Percentiles rank a stretch among this genome's conserved stretches.
These are phyloP conservation scores for Sternarchorhynchus goeldii DNA, from an alignment of 2,797 vertebrate species.

Conservation along the genomic window DNA sequence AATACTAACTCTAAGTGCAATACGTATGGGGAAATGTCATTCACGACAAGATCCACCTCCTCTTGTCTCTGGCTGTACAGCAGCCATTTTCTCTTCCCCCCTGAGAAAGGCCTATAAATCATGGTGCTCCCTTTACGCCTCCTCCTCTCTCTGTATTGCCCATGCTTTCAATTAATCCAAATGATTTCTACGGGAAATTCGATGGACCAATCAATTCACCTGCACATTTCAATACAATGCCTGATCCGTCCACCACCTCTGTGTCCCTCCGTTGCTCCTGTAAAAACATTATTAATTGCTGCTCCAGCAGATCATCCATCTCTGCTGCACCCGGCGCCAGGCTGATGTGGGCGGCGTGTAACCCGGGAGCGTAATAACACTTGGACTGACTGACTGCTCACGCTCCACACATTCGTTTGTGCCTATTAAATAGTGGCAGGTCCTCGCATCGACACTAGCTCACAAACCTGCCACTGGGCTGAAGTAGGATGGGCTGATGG, in stretches of 20 bases:
- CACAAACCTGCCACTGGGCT: conserved; percentile 44
- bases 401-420: conserved; percentile 52
- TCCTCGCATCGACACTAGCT: conserved; percentile 48
- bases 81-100: conserved; percentile 58
- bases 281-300: conserved; percentile 71
- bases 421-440: conserved; percentile 57
- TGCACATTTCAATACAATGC: conserved; percentile 62
- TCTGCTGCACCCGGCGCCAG: conserved; percentile 44
- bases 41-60: conserved; percentile 41
- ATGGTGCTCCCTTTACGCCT: conserved; percentile 34
- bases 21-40: conserved; percentile 45
- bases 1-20: conserved; percentile 33
- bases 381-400: conserved; percentile 49
- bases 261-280: conserved; percentile 61
- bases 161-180: conserved; percentile 66
- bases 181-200: conserved; percentile 64
- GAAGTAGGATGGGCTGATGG: conserved; percentile 31
- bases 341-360: conserved; percentile 30
- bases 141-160: conserved; percentile 41
- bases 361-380: conserved; percentile 59
- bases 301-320: conserved; percentile 64
- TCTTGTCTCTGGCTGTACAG: conserved; percentile 48
- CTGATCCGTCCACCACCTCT: conserved; percentile 50
- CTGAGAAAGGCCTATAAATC: conserved; percentile 63
- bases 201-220: conserved; percentile 65